Percentiles rank a stretch among this genome's conserved stretches.
Conservation (phyloP, 2,888 invertebrate species). For the Hofmannophila pseudospretella region DNA sequence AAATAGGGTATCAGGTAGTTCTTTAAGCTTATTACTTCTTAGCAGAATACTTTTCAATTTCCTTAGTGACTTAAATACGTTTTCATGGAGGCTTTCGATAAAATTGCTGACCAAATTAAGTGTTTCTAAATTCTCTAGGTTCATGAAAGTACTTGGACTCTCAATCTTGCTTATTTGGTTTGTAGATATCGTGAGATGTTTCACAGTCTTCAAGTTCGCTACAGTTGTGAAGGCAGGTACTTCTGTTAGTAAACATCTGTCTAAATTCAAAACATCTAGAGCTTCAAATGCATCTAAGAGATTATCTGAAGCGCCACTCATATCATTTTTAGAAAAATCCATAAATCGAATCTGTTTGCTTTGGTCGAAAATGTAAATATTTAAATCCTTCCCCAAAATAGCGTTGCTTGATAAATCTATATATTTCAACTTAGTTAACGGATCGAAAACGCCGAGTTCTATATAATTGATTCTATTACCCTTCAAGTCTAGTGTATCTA, state of each 20-base stretch:
- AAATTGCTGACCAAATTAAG: conserved; percentile 47
- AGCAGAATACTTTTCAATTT: conserved; percentile 42
- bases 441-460: conserved; percentile 39
- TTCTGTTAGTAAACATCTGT: conserved; percentile 37
- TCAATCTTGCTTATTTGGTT: conserved; percentile 43
- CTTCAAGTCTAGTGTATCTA: conserved; percentile 42
- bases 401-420: conserved; percentile 44
- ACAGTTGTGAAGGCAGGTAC: conserved; percentile 44
- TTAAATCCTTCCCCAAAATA: conserved; percentile 33
- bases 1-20: conserved; percentile 45
- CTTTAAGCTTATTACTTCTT: conserved; percentile 42
- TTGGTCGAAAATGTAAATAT: conserved; percentile 33
- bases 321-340: conserved; percentile 48
- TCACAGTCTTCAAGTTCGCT: conserved; percentile 43
- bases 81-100: conserved; percentile 38
- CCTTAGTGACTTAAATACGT: conserved; percentile 40
- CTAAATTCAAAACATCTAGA: conserved; percentile 38
- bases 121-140: conserved; percentile 41
- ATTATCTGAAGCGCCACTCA: conserved; percentile 33
- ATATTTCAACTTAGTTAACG: conserved; percentile 30
- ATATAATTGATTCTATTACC: conserved; percentile 33
- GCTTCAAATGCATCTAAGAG: conserved; percentile 30
- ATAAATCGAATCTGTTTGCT: conserved; percentile 29
- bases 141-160: conserved; percentile 26
- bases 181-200: conserved; percentile 38